Evolutionary conservation across 2,888 invertebrate species (phyloP), one percentile per base, ranked within the genome.

Genomic region (Drosophila stalkeri): DNA sequence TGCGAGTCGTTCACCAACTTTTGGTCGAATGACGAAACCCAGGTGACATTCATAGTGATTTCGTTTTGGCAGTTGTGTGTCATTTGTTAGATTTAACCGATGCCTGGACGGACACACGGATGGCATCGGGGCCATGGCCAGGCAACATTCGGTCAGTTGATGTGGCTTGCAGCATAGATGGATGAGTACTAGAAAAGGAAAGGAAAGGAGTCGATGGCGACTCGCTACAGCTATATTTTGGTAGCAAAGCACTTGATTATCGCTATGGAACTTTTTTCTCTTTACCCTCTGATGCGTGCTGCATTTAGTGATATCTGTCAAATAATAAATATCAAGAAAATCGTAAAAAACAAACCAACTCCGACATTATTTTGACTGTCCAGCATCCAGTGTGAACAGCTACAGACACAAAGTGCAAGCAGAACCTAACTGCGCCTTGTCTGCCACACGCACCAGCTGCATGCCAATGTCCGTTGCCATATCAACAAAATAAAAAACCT

Each of bases 1-100:
- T 51, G 51, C 63, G 56, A 56, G 74, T 63, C 64, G 60, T 39
- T 56, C 56, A 64, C 64, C 69, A 86, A 77, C 64, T 76, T 79
- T 79, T 66, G 88, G 71, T 77, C 81, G 81, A 77, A 71, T 81
- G 85, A 88, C 81, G 88, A 83, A 83, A 83, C 88, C 78, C 82
- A 73, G 78, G 86, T 90, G 90, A 86, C 88, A 88, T 84, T 87
- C 84, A 84, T 89, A 86, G 88, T 88, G 91, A 91, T 91, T 91
- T 91, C 84, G 79, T 73, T 86, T 88, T 84, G 90, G 86, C 91
- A 91, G 88, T 90, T 91, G 77, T 83, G 84, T 90, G 91, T 90
- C 90, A 90, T 91, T 90, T 86, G 76, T 82, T 81, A 80, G 78
- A 81, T 81, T 84, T 78, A 83, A 82, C 75, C 82, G 84, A 86